phyloP scores from a whole-genome alignment of 2,888 invertebrate species.

The Dysmachus trigonus region DNA sequence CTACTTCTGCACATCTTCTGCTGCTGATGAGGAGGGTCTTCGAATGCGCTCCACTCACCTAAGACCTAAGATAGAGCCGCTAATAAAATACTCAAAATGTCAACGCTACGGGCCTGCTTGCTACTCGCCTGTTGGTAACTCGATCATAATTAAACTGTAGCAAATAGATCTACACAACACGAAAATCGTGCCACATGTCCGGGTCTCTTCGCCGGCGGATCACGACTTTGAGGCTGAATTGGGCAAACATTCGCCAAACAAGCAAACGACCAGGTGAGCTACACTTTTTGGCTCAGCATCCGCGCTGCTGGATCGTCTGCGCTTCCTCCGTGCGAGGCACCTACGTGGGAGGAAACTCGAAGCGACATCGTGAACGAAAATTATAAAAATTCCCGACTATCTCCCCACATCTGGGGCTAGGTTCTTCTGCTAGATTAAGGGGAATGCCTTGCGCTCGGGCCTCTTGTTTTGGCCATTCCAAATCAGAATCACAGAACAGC shows the following conservation, averaged over 20 bases:
- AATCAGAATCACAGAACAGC: background rate
- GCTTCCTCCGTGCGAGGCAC: background rate
- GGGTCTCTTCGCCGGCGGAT: slow-evolving; percentile 40
- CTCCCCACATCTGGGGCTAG: background rate
- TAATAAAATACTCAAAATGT: slow-evolving; percentile 41
- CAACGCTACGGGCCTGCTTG: background rate
- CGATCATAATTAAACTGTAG: slow-evolving; percentile 48
- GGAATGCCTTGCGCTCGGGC: background rate
- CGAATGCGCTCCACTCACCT: background rate
- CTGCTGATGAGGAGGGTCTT: background rate
- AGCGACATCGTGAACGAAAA: background rate
- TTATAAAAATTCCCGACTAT: slow-evolving; percentile 6
- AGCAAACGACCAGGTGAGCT: slow-evolving; percentile 31
- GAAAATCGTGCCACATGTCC: slow-evolving; percentile 49
- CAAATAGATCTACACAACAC: slow-evolving; percentile 47
- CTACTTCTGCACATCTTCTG: background rate
- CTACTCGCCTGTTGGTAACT: background rate
- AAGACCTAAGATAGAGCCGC: background rate
- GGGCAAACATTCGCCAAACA: slow-evolving; percentile 40
- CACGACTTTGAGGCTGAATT: slow-evolving; percentile 36
- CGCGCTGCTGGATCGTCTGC: background rate
- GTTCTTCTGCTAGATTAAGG: background rate
- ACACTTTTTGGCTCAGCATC: background rate
- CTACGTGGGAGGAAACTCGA: background rate
- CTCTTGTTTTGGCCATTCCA: background rate